Evolutionary conservation across 1,140 invertebrate genomes (phyloP), one percentile per base, ranked within the genome.

Genomic region (Xylocopa sonorina): DNA sequence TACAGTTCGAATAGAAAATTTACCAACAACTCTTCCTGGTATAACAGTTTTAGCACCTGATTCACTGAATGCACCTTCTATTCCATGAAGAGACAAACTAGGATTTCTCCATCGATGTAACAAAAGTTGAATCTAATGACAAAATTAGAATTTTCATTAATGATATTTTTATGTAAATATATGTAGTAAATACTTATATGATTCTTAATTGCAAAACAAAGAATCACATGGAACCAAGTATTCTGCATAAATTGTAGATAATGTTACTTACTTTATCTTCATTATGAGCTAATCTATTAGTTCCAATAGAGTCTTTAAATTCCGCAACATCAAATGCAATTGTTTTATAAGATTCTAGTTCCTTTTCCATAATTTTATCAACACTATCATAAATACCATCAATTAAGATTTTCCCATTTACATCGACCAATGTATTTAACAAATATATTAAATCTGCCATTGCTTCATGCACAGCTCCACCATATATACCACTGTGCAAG

Each of bases 1-100:
- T 0, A 99, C 98, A 85, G 99, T 95, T 82, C 99, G 95, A 83
- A 99, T 96, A 0, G 98, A 99, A 91, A 99, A 99, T 92, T 99
- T 99, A 43, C 98, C 98, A 88, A 96, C 96, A 0, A 99, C 98
- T 92, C 98, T 99, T 51, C 95, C 94, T 2, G 98, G 98, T 87
- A 99, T 99, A 0, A 99, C 98, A 76, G 98, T 99, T 90, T 99
- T 99, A 41, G 95, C 95, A 58, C 99, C 99, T 24, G 96, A 93
- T 82, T 98, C 98, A 92, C 95, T 96, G 88, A 99, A 99, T 18
- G 98, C 98, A 64, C 98, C 98, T 94, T 96, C 95, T 89, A 99
- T 98, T 63, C 98, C 98, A 92, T 99, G 98, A 29, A 99, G 92
- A 2, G 98, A 99, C 0, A 99, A 92, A 74, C 95, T 96, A 29